These are phyloP conservation scores for Rhagoletis pomonella DNA, from an alignment of 1,140 invertebrate genomes.

Conservation along the genomic window DNA sequence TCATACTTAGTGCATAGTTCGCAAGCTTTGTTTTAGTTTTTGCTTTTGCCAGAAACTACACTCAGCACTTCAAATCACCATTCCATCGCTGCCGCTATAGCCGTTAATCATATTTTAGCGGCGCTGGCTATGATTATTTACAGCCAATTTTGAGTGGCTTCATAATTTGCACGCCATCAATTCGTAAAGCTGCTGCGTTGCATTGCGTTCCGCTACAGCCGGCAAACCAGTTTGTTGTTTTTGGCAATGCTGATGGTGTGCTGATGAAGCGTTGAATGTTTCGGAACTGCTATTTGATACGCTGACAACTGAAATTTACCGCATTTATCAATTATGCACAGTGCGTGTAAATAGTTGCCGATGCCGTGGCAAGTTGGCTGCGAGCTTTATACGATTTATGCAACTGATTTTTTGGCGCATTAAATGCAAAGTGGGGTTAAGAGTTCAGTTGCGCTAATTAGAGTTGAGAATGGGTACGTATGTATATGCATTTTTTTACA, in stretches of 20 bases:
- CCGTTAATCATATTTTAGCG: background rate
- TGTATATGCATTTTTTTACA: no score
- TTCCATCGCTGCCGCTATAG: background rate
- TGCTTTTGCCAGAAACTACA: no score
- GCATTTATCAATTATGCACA: background rate
- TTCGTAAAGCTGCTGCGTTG: background rate
- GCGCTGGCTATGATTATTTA: background rate
- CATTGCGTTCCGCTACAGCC: background rate
- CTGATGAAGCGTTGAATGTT: background rate
- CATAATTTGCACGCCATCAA: constrained; percentile 15
- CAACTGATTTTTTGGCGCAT: background rate
- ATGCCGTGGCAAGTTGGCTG: no score
- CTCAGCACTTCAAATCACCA: background rate
- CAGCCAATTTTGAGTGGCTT: constrained; percentile 5
- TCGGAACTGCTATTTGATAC: background rate
- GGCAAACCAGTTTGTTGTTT: background rate
- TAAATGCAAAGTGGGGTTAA: no score
- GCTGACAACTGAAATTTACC: constrained; percentile 8
- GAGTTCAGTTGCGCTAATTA: no score
- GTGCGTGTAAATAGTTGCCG: no score
- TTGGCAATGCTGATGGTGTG: background rate
- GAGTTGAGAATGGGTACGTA: no score
- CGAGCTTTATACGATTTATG: background rate
- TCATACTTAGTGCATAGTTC: no score
- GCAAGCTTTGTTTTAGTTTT: no score